Evolutionary conservation across 2,888 invertebrate species (phyloP).

Genomic region (Linyphia triangularis): DNA sequence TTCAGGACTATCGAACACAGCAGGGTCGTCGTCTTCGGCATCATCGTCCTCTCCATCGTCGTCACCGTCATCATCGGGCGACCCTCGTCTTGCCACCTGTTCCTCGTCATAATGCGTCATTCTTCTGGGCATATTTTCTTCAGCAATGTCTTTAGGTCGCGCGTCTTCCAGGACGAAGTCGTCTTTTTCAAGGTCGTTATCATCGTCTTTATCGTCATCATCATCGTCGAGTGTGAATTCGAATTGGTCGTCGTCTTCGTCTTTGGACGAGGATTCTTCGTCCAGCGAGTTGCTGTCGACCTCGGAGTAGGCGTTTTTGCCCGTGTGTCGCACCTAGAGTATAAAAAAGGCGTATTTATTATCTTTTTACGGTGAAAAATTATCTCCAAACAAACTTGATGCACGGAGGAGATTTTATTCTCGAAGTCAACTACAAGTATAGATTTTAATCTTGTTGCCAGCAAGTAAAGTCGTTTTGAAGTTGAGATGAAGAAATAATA

Average conservation of each 20-base stretch:
- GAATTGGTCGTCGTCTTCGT: slow-evolving; percentile 15
- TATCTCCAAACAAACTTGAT: too few relatives aligned
- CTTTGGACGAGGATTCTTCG: neutral
- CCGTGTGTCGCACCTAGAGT: slow-evolving; percentile 57
- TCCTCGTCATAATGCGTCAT: neutral
- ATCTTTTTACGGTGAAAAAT: too few relatives aligned
- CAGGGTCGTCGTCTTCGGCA: slow-evolving; percentile 40
- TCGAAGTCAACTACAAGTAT: too few relatives aligned
- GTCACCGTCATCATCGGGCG: slow-evolving; percentile 34
- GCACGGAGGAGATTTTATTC: too few relatives aligned
- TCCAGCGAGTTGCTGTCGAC: slow-evolving; percentile 35
- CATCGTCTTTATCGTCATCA: slow-evolving; percentile 12
- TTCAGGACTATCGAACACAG: slow-evolving; percentile 59
- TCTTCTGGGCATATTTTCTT: neutral
- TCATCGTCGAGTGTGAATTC: slow-evolving; percentile 60
- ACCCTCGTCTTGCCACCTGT: too few relatives aligned
- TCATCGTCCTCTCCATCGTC: slow-evolving; percentile 38
- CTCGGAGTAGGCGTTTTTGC: slow-evolving; percentile 43
- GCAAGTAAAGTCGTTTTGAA: too few relatives aligned
- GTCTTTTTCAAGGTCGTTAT: slow-evolving; percentile 25
- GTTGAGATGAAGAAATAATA: too few relatives aligned
- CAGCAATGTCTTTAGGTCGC: slow-evolving; percentile 9
- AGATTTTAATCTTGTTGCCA: too few relatives aligned
- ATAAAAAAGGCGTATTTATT: too few relatives aligned
- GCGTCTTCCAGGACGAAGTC: slow-evolving; percentile 56